Conservation (phyloP, 2,888 invertebrate genomes). For the Tenthredo amoena region DNA sequence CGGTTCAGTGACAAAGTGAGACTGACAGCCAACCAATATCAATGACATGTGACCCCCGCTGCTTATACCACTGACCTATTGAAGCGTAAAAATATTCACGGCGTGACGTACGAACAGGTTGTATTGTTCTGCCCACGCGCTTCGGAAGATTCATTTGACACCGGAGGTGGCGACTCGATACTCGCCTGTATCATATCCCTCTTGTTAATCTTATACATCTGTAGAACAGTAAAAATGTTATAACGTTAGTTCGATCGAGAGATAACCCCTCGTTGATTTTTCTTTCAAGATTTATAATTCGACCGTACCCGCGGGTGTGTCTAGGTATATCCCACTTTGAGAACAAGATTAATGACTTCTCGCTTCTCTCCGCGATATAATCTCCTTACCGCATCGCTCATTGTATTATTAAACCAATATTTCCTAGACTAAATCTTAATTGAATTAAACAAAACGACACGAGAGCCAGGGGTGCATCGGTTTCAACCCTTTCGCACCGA, state of each 20-base stretch:
- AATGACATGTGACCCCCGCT: slow-evolving; percentile 53
- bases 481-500: background rate
- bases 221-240: slow-evolving; percentile 24
- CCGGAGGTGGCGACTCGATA: slow-evolving; percentile 26
- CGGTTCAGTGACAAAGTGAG: slow-evolving; percentile 63
- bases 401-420: background rate
- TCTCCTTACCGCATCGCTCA: slow-evolving; percentile 7
- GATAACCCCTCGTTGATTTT: background rate
- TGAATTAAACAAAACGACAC: background rate
- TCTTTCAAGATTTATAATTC: slow-evolving; percentile 23
- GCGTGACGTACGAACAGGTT: slow-evolving; percentile 43
- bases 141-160: slow-evolving; percentile 29
- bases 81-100: slow-evolving; percentile 44
- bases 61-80: slow-evolving; percentile 47
- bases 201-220: slow-evolving; percentile 21
- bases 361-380: background rate
- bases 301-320: background rate
- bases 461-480: background rate
- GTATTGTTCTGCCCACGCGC: slow-evolving; percentile 45
- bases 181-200: slow-evolving; percentile 9
- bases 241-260: slow-evolving; percentile 15
- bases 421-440: background rate
- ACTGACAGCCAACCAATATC: slow-evolving; percentile 66
- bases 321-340: background rate
- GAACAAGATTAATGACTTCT: slow-evolving; percentile 22